Base-by-base conservation (phyloP, 2,888 invertebrate species). In the Lasius platythorax region DNA sequence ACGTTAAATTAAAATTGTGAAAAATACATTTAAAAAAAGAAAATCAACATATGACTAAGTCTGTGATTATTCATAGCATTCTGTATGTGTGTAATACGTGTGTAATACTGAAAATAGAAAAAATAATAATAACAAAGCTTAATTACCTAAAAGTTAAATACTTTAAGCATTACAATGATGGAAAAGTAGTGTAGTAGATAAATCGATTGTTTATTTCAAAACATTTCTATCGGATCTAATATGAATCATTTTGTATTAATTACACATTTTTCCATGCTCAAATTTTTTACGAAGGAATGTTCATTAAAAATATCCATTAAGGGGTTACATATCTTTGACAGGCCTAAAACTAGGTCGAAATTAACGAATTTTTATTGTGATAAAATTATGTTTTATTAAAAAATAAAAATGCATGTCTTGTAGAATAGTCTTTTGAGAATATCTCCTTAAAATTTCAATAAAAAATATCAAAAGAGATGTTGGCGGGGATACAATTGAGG, bases 231-330 rank as follows among this genome's bases (percentile, higher is more conserved):
- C 5, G 2, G 5, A 50, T 18, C 2, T 18, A 18, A 18, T 46
- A 50, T 53, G n/a, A 53, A 53, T 53, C 53, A 53, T 53, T n/a
- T 53, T 53, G n/a, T n/a, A 18, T 50, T 50, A 53, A 53, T n/a
- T n/a, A 46, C 8, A 50, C 46, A 8, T 50, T 53, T 53, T 2
- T 18, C 46, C 46, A 50, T 5, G n/a, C n/a, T 8, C 8, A n/a
- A n/a, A n/a, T 53, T 53, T 53, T 53, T n/a, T n/a, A n/a, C 2
- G 8, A n/a, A n/a, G 1, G 2, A 50, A 50, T 50, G 5, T n/a
- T n/a, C 8, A 53, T 53, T n/a, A 53, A 53, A n/a, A 53, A 53
- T 50, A 1, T 8, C 1, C n/a, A 53, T 53, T 53, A 53, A 53
- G 23, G 23, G 23, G 23, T 23, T 23, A 23, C 23, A 23, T 23